Base-by-base conservation (phyloP, 2,797 vertebrate genomes). In the Monodelphis domestica region DNA sequence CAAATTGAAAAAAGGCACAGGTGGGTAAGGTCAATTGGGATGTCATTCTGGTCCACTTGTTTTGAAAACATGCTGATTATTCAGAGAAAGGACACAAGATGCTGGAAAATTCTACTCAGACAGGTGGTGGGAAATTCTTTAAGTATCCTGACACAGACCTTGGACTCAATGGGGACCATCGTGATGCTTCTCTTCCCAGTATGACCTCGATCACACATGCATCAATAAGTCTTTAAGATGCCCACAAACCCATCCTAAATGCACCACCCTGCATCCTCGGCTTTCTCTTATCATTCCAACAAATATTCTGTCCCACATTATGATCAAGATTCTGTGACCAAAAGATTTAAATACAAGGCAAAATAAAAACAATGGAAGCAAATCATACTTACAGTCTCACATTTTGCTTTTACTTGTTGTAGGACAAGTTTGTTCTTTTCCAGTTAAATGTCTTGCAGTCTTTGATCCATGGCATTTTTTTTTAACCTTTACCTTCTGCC, bases 201-300 rank as follows among this genome's bases (percentile, higher is more conserved):
- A 21, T 84, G n/a, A 84, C 3, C 70, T 50, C 0, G 38, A 84
- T 50, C 26, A 84, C 70, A 84, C 21, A 78, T 24, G 26, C 24
- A 50, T 28, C 70, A 84, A n/a, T n/a, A n/a, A n/a, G 38, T 84
- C 70, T 38, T 24, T 26, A 45, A 3, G 21, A 28, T 84, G 12
- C 78, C 63, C 45, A 78, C 70, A 84, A 45, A 45, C 17, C 17
- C 3, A 84, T 84, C 38, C 84, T 84, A 84, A 50, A 45, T 26
- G 38, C 0, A 11, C 24, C 1, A 84, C 24, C 10, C 4, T 0
- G 12, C 6, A 50, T 4, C 1, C 56, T 30, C 29, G 3, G 3
- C 70, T 84, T 45, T 78, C 21, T 45, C 70, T 38, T 50, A 84
- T 26, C 9, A 26, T 50, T 50, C 38, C 38, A n/a, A 84, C 21